Percentiles rank a stretch among this genome's conserved stretches.
phyloP scores from a whole-genome alignment of 2,888 invertebrate genomes.

The Frankliniella intonsa region DNA sequence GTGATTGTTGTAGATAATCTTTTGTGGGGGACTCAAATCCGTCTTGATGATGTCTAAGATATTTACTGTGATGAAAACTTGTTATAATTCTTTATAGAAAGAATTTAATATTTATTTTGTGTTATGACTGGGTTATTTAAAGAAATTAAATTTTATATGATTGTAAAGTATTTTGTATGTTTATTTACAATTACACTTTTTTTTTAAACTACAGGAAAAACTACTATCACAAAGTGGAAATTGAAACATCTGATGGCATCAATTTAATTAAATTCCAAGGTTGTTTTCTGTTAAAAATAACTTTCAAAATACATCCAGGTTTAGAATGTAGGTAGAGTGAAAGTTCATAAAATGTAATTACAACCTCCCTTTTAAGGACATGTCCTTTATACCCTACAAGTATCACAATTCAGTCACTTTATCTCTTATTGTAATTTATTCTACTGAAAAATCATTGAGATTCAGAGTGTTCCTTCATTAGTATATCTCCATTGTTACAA shows the following conservation, averaged over 20 bases:
- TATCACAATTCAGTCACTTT: too few species aligned
- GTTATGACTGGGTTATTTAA: neutral
- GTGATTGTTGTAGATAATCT: too few species aligned
- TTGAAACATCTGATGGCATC: slow-evolving; percentile 9
- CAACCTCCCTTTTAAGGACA: too few species aligned
- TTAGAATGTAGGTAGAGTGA: too few species aligned
- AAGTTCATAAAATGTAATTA: too few species aligned
- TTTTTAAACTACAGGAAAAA: neutral
- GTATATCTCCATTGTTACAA: too few species aligned
- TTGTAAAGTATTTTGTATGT: neutral
- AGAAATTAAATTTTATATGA: neutral
- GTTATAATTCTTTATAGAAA: neutral
- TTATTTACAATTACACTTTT: neutral
- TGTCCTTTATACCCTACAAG: too few species aligned
- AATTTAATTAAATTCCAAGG: neutral
- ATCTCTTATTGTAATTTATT: too few species aligned
- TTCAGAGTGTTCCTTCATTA: too few species aligned
- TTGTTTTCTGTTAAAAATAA: neutral
- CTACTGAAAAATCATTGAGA: too few species aligned
- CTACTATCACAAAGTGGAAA: slow-evolving; percentile 5
- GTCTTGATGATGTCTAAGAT: too few species aligned
- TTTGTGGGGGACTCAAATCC: too few species aligned
- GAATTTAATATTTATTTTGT: neutral
- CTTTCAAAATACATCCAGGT: neutral
- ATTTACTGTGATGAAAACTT: neutral